Conservation (phyloP, 2,797 vertebrate species). For the Vireo griseus region DNA sequence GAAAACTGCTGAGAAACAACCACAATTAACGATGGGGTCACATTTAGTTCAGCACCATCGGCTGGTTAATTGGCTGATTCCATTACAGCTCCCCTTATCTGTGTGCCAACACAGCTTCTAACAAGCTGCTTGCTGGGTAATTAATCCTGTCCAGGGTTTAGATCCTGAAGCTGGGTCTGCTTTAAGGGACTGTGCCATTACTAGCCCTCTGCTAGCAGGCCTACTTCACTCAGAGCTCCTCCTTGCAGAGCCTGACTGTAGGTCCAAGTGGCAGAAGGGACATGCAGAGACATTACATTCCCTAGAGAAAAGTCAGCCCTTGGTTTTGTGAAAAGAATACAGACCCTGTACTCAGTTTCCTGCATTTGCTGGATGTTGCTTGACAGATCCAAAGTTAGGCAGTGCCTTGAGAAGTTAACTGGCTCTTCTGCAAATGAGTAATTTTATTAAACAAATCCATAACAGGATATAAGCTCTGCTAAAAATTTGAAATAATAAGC, state of each 20-base stretch:
- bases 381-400: background rate
- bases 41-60: constrained; percentile 73
- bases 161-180: constrained; percentile 30
- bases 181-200: constrained; percentile 14
- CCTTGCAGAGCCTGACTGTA: background rate
- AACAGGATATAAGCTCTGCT: background rate
- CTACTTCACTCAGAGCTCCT: background rate
- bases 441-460: background rate
- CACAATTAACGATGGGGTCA: constrained; percentile 74
- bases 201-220: background rate
- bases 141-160: constrained; percentile 64
- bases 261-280: background rate
- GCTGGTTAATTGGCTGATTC: constrained; percentile 77
- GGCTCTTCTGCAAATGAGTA: background rate
- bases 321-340: background rate
- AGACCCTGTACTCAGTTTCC: background rate
- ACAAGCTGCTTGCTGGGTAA: constrained; percentile 67
- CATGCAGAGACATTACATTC: background rate
- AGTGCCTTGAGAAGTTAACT: background rate
- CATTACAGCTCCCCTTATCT: constrained; percentile 65
- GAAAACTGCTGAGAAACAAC: constrained; percentile 72
- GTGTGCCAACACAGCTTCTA: constrained; percentile 61
- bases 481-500: background rate
- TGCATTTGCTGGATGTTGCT: background rate
- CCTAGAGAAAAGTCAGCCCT: background rate